Evolutionary conservation across 1,140 invertebrate species (phyloP), one percentile per base, ranked within the genome.

Genomic region (Heliconius hermathena): DNA sequence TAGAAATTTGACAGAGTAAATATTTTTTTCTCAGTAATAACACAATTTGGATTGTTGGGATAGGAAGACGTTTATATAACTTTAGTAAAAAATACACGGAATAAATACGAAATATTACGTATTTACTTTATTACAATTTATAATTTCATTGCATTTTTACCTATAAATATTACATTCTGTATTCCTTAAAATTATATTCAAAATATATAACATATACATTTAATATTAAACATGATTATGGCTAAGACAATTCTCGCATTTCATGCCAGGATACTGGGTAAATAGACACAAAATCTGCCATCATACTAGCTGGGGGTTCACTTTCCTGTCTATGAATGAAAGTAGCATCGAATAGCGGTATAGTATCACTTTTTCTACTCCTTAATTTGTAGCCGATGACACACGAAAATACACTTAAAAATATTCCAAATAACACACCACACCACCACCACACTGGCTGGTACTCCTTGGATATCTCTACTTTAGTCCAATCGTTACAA

Each of bases 401-500:
- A 29, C 84, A 74, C 6, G 90, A 90, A 5, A 82, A 71, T 16
- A 85, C 78, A 38, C 82, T 86, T 60, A 92, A 74, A 36, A 88
- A 74, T 38, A 92, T 75, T 20, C 88, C 91, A 79, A 88, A 86
- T 6, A 87, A 49, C 54, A 89, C 76, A 41, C 89, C 89, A n/a
- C 72, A 76, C 83, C 86, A 86, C 83, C 87, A 89, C 77, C 78
- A 85, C 33, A 26, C 78, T 26, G 73, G 26, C 36, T 80, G 38
- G 79, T 76, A 46, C 78, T 76, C 73, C 16, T 33, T 36, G 18
- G 70, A 18, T 29, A 80, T 73, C 6, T 75, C 74, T 49, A 84
- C 76, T 78, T 82, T 85, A 13, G 38, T 82, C 84, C 84, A 87
- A 8, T 88, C 89, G 74, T 83, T 87, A 81, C 93, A 94, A 38